Conservation (phyloP, 1,140 invertebrate genomes). For the Hyposmocoma kahamanoa region DNA sequence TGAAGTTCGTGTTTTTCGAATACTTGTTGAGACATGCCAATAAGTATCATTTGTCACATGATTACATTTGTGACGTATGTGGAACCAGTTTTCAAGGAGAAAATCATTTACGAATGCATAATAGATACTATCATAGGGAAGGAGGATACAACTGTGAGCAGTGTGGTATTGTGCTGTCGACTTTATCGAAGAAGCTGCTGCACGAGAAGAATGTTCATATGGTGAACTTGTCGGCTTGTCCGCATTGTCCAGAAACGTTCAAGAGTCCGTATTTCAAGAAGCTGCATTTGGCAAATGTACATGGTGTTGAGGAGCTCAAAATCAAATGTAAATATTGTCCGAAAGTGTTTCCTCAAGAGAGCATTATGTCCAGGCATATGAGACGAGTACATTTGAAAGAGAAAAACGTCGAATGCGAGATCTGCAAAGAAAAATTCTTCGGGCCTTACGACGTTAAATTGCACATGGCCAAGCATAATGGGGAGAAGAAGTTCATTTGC, state of each 20-base stretch:
- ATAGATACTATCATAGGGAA: conserved; percentile 57
- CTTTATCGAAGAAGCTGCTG: conserved; percentile 49
- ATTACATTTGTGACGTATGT: conserved; percentile 61
- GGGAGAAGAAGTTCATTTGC: conserved; percentile 76
- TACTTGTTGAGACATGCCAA: conserved; percentile 56
- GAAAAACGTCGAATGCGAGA: conserved; percentile 62
- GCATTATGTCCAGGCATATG: conserved; percentile 64
- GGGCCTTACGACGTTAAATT: conserved; percentile 81
- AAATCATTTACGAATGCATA: conserved; percentile 62
- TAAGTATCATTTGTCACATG: conserved; percentile 53
- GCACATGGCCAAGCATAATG: conserved; percentile 81
- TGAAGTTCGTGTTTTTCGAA: conserved; percentile 62
- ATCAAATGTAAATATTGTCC: conserved; percentile 58
- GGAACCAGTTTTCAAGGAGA: conserved; percentile 61
- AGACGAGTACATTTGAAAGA: conserved; percentile 54
- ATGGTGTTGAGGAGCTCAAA: conserved; percentile 54
- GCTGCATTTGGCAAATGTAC: conserved; percentile 54
- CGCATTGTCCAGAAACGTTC: conserved; percentile 54
- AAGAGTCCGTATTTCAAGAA: conserved; percentile 62
- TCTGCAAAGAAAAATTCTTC: conserved; percentile 78
- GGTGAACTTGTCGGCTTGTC: conserved; percentile 44
- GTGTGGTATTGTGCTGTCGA: conserved; percentile 41
- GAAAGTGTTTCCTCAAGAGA: conserved; percentile 53
- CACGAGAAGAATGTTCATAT: conserved; percentile 61
- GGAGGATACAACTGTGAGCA: conserved; percentile 54